Evolutionary conservation across 2,797 vertebrate species (phyloP), one percentile per base, ranked within the genome.

Genomic region (Atherinosoma microstoma): DNA sequence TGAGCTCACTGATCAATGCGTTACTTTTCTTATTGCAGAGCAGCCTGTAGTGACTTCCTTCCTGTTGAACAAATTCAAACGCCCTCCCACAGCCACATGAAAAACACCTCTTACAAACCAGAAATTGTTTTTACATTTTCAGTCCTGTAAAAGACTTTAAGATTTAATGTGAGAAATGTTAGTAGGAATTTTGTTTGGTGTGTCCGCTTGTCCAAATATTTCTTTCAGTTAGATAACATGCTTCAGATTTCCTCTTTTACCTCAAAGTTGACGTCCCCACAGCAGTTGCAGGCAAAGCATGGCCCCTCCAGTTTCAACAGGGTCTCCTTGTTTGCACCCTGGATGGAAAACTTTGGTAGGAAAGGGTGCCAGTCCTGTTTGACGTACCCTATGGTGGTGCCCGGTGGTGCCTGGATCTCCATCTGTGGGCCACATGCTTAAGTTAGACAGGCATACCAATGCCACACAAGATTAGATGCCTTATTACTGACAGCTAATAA

Each of bases 201-300:
- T 24, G n/a, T 53, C 49, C 24, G 15, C 49, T 24, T 35, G 0
- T 53, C 22, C 18, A 29, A 22, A 7, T 22, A 6, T 32, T 64
- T 6, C n/a, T 64, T n/a, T 24, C 9, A 59, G 1, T 1, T 9
- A n/a, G 16, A 56, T 0, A 58, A 63, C 2, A 58, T 51, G 0
- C 18, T 24, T 20, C 30, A 12, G n/a, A 5, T 60, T 30, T 13
- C 45, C 34, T 9, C 1, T 32, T 15, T 75, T 67, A 97, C 97
- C 95, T 98, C 95, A 78, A 98, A 98, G 89, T 95, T 95, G 75
- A 97, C 90, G 5, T 97, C 97, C 3, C 95, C 94, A 12, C 96
- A 97, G 81, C 96, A 98, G 91, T 95, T 96, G 75, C 95, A 97
- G 70, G 96, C 95, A 9, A 95, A 94, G 90, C 96, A 97, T 36